phyloP scores from a whole-genome alignment of 2,888 invertebrate species.

The Trichogramma dendrolimi region DNA sequence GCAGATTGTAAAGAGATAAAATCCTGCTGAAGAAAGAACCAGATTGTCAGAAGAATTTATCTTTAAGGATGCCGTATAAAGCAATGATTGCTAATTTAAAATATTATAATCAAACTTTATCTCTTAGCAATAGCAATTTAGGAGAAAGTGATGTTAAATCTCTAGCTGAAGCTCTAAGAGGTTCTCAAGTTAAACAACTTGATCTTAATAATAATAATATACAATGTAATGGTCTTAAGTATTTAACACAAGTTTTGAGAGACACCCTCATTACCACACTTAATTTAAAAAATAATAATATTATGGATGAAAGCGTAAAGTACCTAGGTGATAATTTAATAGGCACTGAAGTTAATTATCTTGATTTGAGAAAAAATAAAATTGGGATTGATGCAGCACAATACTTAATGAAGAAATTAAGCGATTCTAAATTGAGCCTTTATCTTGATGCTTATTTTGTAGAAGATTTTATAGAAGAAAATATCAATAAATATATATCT shows the following conservation, averaged over 20 bases:
- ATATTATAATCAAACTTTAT: neutral
- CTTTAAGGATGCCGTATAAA: no score
- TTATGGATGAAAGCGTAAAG: neutral
- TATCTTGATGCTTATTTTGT: neutral
- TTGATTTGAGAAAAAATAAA: neutral
- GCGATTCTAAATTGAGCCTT: neutral
- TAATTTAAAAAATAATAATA: neutral
- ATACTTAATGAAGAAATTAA: neutral
- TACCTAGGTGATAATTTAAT: neutral
- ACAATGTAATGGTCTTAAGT: neutral
- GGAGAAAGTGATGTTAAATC: neutral
- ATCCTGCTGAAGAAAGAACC: no score
- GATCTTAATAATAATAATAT: neutral
- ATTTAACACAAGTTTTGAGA: neutral
- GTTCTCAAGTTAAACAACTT: neutral
- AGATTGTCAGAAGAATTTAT: no score
- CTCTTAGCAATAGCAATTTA: neutral
- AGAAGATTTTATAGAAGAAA: neutral
- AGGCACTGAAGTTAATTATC: neutral
- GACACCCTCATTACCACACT: neutral
- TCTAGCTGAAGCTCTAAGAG: neutral
- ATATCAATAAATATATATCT: neutral
- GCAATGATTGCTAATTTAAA: no score
- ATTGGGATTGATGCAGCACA: neutral
- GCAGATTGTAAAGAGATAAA: no score